Conservation (phyloP, 2,888 invertebrate species). For the Scrobipalpa atriplicella region DNA sequence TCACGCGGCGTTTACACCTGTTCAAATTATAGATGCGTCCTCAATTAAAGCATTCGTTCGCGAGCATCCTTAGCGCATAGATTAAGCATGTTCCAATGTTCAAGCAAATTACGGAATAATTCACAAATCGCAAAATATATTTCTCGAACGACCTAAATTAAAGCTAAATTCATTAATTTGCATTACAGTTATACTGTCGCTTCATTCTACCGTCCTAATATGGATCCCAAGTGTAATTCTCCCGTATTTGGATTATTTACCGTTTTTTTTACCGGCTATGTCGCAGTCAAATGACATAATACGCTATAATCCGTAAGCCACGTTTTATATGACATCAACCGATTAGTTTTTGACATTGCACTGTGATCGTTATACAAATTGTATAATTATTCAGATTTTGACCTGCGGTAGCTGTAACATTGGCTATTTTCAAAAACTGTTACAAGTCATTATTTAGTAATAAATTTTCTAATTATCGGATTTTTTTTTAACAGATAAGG, state of each 20-base stretch:
- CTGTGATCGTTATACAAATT: not conserved
- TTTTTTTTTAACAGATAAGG: not conserved
- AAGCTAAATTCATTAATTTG: slow-evolving; percentile 2
- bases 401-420: not conserved
- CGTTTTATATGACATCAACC: slow-evolving; percentile 4
- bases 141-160: not conserved
- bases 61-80: no score
- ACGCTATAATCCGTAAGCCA: not conserved
- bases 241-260: slow-evolving; percentile 9
- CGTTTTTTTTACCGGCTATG: slow-evolving; percentile 8
- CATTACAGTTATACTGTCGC: not conserved
- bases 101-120: not conserved
- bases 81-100: no score
- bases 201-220: not conserved
- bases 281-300: slow-evolving; percentile 15
- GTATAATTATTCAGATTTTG: slow-evolving; percentile 10
- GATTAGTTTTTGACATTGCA: not conserved
- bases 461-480: not conserved
- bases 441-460: not conserved
- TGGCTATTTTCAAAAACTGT: not conserved
- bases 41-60: no score
- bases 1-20: no score
- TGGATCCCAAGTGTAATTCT: slow-evolving; percentile 1
- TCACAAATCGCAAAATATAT: not conserved
- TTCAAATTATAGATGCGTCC: no score